Base-by-base conservation (phyloP, 2,888 invertebrate genomes). In the Electrophaes corylata region DNA sequence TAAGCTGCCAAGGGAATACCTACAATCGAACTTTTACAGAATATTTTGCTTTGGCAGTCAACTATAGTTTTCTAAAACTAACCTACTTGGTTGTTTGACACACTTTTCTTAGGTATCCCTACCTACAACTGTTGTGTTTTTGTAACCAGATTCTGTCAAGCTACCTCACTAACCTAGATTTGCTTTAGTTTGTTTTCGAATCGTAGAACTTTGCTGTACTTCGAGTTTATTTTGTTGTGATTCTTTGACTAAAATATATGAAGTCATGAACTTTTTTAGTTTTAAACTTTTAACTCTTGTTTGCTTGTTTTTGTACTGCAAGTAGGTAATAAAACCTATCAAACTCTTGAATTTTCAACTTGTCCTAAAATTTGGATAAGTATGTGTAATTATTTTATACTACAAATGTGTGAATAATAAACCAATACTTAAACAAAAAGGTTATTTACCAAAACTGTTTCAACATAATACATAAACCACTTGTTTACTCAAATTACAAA, bases 401-500 rank as follows among this genome's bases (percentile, higher is more conserved):
- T n/a, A n/a, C n/a, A n/a, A n/a, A n/a, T n/a, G n/a, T n/a, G n/a
- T n/a, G n/a, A n/a, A n/a, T n/a, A n/a, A n/a, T n/a, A n/a, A n/a
- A n/a, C n/a, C n/a, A n/a, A n/a, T n/a, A n/a, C n/a, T n/a, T n/a
- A n/a, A n/a, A n/a, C n/a, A n/a, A n/a, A n/a, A n/a, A n/a, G n/a
- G n/a, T n/a, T n/a, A n/a, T n/a, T n/a, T n/a, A n/a, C n/a, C n/a
- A n/a, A n/a, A n/a, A n/a, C n/a, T n/a, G n/a, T n/a, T n/a, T n/a
- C n/a, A n/a, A n/a, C n/a, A n/a, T 10, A 26, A 26, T 10, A 3
- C 2, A 11, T 14, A 41, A 47, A 41, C 46, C 41, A 23, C 41
- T 55, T 48, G 16, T 29, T 29, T 29, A 39, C 43, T 48, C 41
- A 50, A 49, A 47, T 46, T 46, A 51, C 50, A 33, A 18, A 51